Evolutionary conservation across 2,113 vertebrate genomes (phyloP).

Genomic region (Chlorodrepanis virens): DNA sequence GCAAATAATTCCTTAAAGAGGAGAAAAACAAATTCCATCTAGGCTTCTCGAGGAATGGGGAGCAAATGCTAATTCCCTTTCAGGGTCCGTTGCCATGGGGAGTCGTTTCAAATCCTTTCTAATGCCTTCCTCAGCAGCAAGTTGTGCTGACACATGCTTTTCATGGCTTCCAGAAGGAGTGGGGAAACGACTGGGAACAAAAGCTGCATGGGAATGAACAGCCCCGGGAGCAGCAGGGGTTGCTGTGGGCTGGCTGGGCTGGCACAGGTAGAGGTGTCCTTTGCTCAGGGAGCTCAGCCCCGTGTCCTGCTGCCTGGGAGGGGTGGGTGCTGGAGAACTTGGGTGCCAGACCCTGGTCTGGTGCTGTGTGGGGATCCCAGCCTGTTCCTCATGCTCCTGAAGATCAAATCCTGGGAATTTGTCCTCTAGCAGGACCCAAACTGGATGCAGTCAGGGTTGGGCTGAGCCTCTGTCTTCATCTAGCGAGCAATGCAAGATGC

Average conservation of each 20-base stretch:
- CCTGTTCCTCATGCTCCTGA: neutral
- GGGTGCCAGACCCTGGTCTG: accelerated
- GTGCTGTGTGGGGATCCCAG: neutral
- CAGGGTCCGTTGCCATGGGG: conserved; percentile 60
- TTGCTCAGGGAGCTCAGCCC: neutral
- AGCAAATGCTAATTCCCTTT: conserved; percentile 65
- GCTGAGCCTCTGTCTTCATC: neutral
- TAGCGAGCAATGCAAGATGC: accelerated
- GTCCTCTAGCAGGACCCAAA: neutral
- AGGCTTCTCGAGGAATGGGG: conserved; percentile 31
- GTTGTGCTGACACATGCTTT: conserved; percentile 57
- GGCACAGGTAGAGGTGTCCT: neutral
- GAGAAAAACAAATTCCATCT: conserved; percentile 18
- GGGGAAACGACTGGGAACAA: neutral
- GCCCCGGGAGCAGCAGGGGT: neutral
- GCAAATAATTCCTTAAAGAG: neutral
- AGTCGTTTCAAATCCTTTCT: conserved; percentile 56
- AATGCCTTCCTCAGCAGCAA: conserved; percentile 14
- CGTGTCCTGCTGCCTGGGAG: neutral
- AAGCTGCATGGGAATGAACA: neutral
- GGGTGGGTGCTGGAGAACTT: neutral
- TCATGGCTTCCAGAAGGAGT: neutral
- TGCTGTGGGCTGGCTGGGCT: neutral
- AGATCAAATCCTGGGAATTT: neutral
- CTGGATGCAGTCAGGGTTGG: neutral